These are phyloP conservation scores for Drosophila pseudoobscura DNA, from an alignment of 1,140 invertebrate genomes.

Conservation along the genomic window DNA sequence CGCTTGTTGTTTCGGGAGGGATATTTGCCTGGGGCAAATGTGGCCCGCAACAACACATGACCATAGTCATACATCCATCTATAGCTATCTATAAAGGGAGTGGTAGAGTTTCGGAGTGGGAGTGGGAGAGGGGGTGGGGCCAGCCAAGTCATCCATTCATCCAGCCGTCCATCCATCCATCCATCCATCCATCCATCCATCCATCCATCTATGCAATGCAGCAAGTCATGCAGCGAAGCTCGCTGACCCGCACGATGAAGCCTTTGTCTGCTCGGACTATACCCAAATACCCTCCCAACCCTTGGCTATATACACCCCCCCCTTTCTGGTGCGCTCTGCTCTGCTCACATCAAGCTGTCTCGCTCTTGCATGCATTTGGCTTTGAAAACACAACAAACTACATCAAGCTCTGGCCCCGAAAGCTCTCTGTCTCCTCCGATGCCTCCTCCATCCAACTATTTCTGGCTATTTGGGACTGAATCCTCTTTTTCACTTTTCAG, in stretches of 20 bases:
- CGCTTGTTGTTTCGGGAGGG: conserved; percentile 47
- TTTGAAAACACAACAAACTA: conserved; percentile 80
- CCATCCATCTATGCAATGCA: conserved; percentile 79
- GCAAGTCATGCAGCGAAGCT: conserved; percentile 79
- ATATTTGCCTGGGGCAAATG: conserved; percentile 68
- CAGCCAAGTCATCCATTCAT: conserved; percentile 51
- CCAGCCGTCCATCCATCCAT: conserved; percentile 38
- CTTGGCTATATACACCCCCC: not conserved
- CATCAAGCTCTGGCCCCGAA: conserved; percentile 59
- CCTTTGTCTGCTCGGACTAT: conserved; percentile 59
- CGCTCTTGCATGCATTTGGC: conserved; percentile 76
- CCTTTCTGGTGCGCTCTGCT: not conserved
- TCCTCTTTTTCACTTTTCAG: conserved; percentile 75
- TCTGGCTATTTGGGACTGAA: conserved; percentile 56
- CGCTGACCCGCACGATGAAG: conserved; percentile 77
- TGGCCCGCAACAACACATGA: conserved; percentile 64
- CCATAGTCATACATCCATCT: conserved; percentile 54
- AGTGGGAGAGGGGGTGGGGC: conserved; percentile 12
- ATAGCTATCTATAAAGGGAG: conserved; percentile 38
- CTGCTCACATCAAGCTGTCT: conserved; percentile 34
- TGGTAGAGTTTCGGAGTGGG: conserved; percentile 9
- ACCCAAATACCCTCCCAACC: not conserved
- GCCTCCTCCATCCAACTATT: conserved; percentile 33
- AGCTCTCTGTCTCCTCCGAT: conserved; percentile 23
- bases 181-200: conserved; percentile 60